Evolutionary conservation across 92 coral and sea anemone species (phyloP), one percentile per base, ranked within the genome.

Genomic region (Metridium senile): DNA sequence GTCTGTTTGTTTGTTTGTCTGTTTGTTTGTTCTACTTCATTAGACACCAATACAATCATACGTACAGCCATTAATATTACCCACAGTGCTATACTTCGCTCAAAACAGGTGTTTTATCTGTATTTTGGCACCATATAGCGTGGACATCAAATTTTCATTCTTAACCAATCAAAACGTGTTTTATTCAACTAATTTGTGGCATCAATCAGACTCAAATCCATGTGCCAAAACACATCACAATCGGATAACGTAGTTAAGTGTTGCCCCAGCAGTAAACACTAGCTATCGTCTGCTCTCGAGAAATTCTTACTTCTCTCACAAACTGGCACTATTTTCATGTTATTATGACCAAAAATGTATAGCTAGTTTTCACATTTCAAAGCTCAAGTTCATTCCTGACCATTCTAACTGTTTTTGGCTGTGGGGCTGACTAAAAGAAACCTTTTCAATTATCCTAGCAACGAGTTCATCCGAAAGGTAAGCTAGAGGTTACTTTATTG

Each of bases 141-240:
- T 28, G 6, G 63, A 25, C 33, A 32, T 51, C 68, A 22, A 16
- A 28, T 21, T 23, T 30, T 43, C 62, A n/a, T 27, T 47, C 11
- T 46, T 61, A 25, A 30, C 80, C 80, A 75, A 75, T 75, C 59
- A 75, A 8, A 22, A 1, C 45, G 34, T 28, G 25, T 23, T 6
- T 26, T 46, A 25, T 18, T 30, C 49, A 11, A 74, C 70, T 62
- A 62, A 75, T 75, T 74, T 75, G 23, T 26, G 62, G 80, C 80
- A 62, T 62, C 64, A 19, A 17, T 62, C 47, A 25, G 71, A 26
- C 28, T 46, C 7, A 62, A 62, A 45, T 61, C 9, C 43, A 34
- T 33, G 51, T 64, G 70, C 70, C 29, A 62, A 58, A 28, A 56
- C 21, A 46, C 43, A 23, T 63, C 43, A 19, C 6, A 63, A 63